Evolutionary conservation across 30 jellyfish, hydroid and myxozoan species (phyloP), one percentile per base, ranked within the genome.

Genomic region (Aurelia sp.): DNA sequence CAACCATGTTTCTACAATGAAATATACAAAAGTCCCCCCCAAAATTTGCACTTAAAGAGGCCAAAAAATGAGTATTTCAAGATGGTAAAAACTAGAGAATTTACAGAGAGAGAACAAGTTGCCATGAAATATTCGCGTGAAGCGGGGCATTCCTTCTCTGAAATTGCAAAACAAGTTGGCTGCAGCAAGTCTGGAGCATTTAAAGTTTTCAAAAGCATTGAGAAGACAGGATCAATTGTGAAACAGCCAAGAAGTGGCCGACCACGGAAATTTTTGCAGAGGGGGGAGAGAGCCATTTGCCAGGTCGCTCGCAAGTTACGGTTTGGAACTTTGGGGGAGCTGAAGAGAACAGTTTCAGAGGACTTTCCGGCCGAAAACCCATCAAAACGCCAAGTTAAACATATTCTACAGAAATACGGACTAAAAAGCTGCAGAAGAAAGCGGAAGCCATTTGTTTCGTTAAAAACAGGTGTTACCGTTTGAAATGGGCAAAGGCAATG

Each of bases 221-320:
- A 58, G 23, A 58, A 58, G 23, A 58, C 68, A 3, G 4, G 68
- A 7, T 58, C 68, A 7, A 58, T 58, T 58, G 20, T 5, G 23
- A 9, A 58, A 58, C 68, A 16, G 68, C 68, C 20, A 58, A 58
- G 68, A 58, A 58, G 68, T 58, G 68, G 68, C 10, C 68, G 10
- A 16, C 68, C 10, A 12, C 20, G 10, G 20, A 58, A 6, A 58
- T 20, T 58, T 58, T 58, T 35, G 47, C 6, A 35, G 47, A 35
- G 23, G 23, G 68, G 68, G 23, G 68, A 9, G 23, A 9, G 23
- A 58, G 68, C 68, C 68, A 58, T 58, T 58, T 58, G 68, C 10
- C 68, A 12, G 68, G 23, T 58, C 23, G 68, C 68, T 58, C 10
- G 68, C 68, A 58, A 58, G 68, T 9, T 58, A 58, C 10, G 10